Conservation (phyloP, 2,797 vertebrate species). For the Crocidura indochinensis region DNA sequence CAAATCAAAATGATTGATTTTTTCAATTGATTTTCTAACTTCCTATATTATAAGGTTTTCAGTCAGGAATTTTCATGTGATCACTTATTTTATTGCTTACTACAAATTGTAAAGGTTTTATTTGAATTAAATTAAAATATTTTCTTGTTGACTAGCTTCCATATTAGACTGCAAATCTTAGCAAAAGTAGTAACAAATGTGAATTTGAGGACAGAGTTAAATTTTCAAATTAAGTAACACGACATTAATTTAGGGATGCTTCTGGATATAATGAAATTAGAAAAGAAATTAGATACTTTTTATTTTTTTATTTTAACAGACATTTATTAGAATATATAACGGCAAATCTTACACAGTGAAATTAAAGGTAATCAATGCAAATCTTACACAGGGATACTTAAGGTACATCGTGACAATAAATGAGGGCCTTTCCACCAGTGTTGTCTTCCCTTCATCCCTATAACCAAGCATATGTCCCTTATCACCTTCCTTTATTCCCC, state of each 20-base stretch:
- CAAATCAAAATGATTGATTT: not conserved
- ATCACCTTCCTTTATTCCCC: too few relatives aligned
- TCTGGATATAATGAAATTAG: not conserved
- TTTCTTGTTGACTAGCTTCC: conserved; percentile 10
- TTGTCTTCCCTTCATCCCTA: too few relatives aligned
- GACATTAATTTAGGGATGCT: not conserved
- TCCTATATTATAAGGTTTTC: not conserved
- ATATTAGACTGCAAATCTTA: not conserved
- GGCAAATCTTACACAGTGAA: too few relatives aligned
- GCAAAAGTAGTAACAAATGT: not conserved
- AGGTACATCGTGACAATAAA: too few relatives aligned
- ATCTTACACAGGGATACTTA: too few relatives aligned
- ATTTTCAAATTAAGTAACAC: not conserved
- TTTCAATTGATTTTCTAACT: not conserved
- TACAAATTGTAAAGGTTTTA: not conserved
- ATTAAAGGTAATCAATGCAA: too few relatives aligned
- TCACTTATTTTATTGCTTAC: not conserved
- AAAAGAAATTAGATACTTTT: not conserved
- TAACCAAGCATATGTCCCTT: too few relatives aligned
- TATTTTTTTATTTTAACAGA: too few relatives aligned
- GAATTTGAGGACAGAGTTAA: not conserved
- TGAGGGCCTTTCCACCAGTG: too few relatives aligned
- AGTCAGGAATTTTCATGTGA: not conserved
- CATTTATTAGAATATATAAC: too few relatives aligned
- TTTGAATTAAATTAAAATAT: not conserved